Percentiles rank a stretch among this genome's conserved stretches.
Conservation (phyloP, 2,797 vertebrate species). For the Oreochromis grahami region DNA sequence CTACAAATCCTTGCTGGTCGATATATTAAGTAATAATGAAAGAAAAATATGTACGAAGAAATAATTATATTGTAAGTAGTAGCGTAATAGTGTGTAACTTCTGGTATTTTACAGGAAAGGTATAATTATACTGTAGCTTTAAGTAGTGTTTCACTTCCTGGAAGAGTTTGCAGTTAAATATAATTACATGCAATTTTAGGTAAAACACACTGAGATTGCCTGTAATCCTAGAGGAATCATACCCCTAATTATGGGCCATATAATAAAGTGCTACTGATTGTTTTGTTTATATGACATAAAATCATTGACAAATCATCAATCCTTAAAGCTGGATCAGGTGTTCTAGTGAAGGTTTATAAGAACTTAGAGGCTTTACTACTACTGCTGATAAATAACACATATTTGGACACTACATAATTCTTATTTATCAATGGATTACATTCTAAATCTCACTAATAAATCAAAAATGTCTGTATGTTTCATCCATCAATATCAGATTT, state of each 20-base stretch:
- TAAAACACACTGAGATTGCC: neutral
- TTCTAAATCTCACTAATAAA: neutral
- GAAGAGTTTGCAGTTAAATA: neutral
- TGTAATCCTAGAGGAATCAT: neutral
- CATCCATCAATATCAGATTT: neutral
- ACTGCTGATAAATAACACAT: neutral
- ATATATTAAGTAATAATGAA: neutral
- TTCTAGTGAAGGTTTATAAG: neutral
- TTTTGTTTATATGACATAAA: neutral
- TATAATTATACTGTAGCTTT: neutral
- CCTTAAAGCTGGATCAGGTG: neutral
- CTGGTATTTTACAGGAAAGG: neutral
- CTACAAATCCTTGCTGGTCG: neutral
- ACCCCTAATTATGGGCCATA: neutral
- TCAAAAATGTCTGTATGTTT: neutral
- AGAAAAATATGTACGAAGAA: neutral
- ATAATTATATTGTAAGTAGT: neutral
- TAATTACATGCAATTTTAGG: neutral
- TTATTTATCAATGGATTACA: neutral
- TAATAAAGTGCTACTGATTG: neutral
- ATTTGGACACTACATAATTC: neutral
- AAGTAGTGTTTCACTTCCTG: neutral
- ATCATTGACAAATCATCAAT: neutral
- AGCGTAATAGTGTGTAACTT: neutral
- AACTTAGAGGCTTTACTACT: neutral